phyloP scores from a whole-genome alignment of 2,888 invertebrate genomes.

The Pachymerium ferrugineum region DNA sequence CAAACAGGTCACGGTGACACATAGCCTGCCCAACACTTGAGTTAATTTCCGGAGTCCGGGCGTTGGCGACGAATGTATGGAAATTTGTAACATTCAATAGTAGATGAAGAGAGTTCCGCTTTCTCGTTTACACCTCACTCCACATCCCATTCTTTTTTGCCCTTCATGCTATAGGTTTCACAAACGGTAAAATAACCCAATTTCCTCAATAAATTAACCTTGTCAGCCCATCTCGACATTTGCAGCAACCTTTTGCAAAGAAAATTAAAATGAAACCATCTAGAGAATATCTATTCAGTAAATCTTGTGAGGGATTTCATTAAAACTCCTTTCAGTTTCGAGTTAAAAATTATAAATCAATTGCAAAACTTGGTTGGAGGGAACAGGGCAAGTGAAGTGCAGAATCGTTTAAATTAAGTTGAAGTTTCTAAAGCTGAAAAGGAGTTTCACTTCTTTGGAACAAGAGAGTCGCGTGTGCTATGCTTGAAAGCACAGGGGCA shows the following conservation, averaged over 20 bases:
- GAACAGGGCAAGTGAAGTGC: constrained; percentile 25
- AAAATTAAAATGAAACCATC: no score
- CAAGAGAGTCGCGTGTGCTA: constrained; percentile 27
- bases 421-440: constrained; percentile 27
- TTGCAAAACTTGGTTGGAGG: background rate
- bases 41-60: background rate
- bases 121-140: background rate
- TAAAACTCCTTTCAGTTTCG: background rate
- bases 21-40: background rate
- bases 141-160: background rate
- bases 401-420: constrained; percentile 27
- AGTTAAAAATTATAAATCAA: constrained; percentile 22
- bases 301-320: constrained; percentile 11
- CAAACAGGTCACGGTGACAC: no score
- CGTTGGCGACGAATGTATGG: background rate
- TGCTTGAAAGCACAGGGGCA: constrained; percentile 27
- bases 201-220: constrained; percentile 16
- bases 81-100: constrained; percentile 1
- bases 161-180: background rate
- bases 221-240: no score
- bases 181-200: background rate
- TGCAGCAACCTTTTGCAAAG: no score
- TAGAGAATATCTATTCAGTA: background rate
- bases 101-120: background rate
- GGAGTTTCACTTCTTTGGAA: constrained; percentile 24